phyloP scores from a whole-genome alignment of 2,888 invertebrate genomes.

The Chymomyza fuscimana region DNA sequence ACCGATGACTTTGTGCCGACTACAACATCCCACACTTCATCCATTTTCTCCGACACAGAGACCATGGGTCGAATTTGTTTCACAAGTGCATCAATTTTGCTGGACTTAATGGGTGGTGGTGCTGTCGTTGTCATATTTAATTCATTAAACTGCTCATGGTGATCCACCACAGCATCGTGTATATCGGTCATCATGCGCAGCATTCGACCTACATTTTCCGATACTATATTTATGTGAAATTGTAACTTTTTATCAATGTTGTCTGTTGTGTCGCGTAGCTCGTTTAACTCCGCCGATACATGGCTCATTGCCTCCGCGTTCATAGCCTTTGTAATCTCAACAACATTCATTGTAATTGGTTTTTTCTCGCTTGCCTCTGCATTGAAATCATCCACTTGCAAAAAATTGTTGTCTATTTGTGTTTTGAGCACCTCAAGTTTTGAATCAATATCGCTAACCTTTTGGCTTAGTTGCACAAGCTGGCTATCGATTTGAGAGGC shows the following conservation, averaged over 20 bases:
- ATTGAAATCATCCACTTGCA: constrained; percentile 90
- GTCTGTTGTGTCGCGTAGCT: constrained; percentile 87
- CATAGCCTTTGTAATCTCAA: constrained; percentile 91
- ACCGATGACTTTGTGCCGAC: constrained; percentile 93
- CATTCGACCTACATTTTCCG: constrained; percentile 89
- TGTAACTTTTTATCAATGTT: constrained; percentile 90
- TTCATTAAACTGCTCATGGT: constrained; percentile 81
- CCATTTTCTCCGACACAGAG: constrained; percentile 93
- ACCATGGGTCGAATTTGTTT: constrained; percentile 92
- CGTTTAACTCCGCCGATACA: constrained; percentile 89
- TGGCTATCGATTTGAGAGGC: constrained; percentile 82
- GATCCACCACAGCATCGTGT: constrained; percentile 90
- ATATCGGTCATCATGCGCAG: constrained; percentile 89
- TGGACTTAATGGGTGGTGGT: constrained; percentile 83
- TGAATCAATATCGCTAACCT: constrained; percentile 90
- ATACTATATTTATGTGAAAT: constrained; percentile 90
- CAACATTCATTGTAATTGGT: constrained; percentile 89
- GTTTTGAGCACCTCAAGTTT: constrained; percentile 89
- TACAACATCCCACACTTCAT: constrained; percentile 94
- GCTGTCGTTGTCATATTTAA: constrained; percentile 82
- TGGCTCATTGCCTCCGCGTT: constrained; percentile 90
- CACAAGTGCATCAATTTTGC: constrained; percentile 89
- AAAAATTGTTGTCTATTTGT: constrained; percentile 90
- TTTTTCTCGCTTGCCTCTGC: constrained; percentile 93
- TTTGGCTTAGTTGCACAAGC: constrained; percentile 88